Conservation (phyloP, 2,797 vertebrate genomes). For the Xiphorhynchus erythropygius region DNA sequence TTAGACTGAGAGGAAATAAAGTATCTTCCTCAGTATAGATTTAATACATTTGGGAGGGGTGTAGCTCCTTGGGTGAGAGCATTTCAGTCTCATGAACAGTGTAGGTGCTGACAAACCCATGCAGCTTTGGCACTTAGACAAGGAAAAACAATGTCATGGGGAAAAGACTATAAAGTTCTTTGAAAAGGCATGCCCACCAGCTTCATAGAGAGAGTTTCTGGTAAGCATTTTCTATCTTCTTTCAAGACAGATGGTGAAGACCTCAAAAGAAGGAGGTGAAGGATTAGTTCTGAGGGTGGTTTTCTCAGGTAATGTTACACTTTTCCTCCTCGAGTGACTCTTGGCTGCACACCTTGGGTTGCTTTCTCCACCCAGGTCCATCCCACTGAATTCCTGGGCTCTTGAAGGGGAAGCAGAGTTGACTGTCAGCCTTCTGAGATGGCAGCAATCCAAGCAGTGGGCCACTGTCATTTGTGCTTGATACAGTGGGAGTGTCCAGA, state of each 20-base stretch:
- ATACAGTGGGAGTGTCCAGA: not conserved
- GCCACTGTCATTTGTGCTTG: not conserved
- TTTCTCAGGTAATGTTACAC: not conserved
- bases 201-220: not conserved
- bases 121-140: not conserved
- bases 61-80: slow-evolving; percentile 15
- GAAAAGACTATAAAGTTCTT: not conserved
- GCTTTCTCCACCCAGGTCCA: not conserved
- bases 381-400: not conserved
- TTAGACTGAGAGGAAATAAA: slow-evolving; percentile 35
- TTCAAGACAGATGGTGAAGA: not conserved
- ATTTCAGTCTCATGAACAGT: not conserved
- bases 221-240: not conserved
- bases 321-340: not conserved
- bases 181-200: not conserved
- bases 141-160: not conserved
- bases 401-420: not conserved
- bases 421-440: not conserved
- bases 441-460: not conserved
- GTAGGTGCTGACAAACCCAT: not conserved
- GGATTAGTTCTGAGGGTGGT: not conserved
- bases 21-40: not conserved
- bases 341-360: not conserved
- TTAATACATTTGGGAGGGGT: not conserved
- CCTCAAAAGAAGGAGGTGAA: not conserved